Evolutionary conservation across 2,888 invertebrate genomes (phyloP).

Genomic region (Prosopocoilus inquinatus): DNA sequence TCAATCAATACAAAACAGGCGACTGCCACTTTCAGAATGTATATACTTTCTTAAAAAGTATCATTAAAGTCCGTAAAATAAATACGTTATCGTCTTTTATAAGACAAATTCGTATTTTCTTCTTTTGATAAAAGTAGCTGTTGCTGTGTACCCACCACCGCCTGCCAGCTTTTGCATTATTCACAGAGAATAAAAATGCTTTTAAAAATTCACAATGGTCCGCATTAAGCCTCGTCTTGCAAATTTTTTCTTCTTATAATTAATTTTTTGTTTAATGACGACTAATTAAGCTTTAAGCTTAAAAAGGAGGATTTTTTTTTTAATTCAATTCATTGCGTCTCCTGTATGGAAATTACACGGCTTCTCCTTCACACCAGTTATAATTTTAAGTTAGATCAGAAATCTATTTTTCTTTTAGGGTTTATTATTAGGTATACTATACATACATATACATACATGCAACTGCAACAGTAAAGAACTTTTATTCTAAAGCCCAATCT

Average conservation of each 20-base stretch:
- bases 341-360: too few species aligned
- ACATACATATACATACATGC: too few species aligned
- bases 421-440: too few species aligned
- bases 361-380: too few species aligned
- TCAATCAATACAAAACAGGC: conserved; percentile 45
- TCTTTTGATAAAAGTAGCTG: conserved; percentile 30
- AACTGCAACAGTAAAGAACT: too few species aligned
- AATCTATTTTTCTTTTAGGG: too few species aligned
- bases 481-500: too few species aligned
- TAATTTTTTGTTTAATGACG: conserved; percentile 7
- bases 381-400: too few species aligned
- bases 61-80: conserved; percentile 43
- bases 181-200: conserved; percentile 38
- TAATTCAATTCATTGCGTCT: conserved; percentile 2
- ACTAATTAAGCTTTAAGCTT: conserved; percentile 17
- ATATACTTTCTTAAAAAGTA: conserved; percentile 45
- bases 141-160: neutral
- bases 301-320: conserved; percentile 15
- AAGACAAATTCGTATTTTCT: conserved; percentile 33
- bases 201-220: conserved; percentile 39
- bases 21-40: conserved; percentile 42
- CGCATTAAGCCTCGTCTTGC: conserved; percentile 8
- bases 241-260: conserved; percentile 12
- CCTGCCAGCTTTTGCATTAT: conserved; percentile 37
- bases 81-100: conserved; percentile 44